These are phyloP conservation scores for Nothura maculosa DNA, from an alignment of 2,797 vertebrate genomes.

Conservation along the genomic window DNA sequence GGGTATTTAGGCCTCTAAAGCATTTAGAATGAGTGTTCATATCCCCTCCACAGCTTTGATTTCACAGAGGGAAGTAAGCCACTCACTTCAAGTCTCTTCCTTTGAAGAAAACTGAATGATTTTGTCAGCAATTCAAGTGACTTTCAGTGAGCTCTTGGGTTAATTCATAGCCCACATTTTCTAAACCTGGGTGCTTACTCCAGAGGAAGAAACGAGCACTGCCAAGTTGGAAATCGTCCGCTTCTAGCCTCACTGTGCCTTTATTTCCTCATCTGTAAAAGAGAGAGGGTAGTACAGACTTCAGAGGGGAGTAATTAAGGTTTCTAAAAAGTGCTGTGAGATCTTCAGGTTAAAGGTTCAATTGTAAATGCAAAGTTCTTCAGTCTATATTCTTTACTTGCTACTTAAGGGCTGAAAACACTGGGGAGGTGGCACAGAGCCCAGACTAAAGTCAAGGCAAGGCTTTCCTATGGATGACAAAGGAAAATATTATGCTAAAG, in stretches of 20 bases:
- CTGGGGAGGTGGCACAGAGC: background rate
- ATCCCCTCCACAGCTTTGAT: background rate
- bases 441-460: background rate
- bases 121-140: background rate
- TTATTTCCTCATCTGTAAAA: slow-evolving; percentile 19
- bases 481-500: background rate
- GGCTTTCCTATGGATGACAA: background rate
- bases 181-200: background rate
- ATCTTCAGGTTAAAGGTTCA: background rate
- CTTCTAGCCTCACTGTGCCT: slow-evolving; percentile 2
- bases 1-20: background rate
- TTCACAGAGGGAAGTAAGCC: background rate
- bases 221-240: background rate
- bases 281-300: background rate
- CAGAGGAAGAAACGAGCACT: background rate
- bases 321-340: background rate
- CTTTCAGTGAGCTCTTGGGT: background rate
- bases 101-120: background rate
- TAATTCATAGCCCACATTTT: background rate
- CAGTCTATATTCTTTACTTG: background rate
- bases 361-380: background rate
- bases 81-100: background rate
- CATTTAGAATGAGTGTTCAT: background rate
- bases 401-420: background rate
- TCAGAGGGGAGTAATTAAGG: background rate